A percentile compares a stretch with the other conserved stretches of the same genome.
phyloP scores from a whole-genome alignment of 2,888 invertebrate genomes.

The Lycophotia porphyrea region DNA sequence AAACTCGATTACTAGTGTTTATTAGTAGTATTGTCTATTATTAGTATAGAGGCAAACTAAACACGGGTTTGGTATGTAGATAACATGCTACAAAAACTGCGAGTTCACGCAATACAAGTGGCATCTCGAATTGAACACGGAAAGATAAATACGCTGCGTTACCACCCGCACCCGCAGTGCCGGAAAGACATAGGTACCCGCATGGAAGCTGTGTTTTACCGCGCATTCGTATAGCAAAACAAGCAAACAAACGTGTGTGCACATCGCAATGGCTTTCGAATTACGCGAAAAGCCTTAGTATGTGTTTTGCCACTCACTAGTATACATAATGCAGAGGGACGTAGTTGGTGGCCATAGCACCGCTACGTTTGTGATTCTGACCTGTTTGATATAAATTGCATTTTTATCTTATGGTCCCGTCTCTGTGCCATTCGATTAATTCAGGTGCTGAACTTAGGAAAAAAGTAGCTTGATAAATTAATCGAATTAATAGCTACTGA shows the following conservation, averaged over 20 bases:
- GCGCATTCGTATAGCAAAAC: neutral
- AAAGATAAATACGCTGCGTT: neutral
- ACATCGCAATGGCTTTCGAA: constrained; percentile 6
- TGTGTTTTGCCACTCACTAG: neutral
- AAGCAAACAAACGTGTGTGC: constrained; percentile 5
- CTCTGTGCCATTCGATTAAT: neutral
- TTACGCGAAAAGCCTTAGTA: neutral
- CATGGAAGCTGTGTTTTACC: neutral
- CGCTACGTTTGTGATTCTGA: neutral
- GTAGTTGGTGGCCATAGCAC: neutral
- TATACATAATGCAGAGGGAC: neutral
- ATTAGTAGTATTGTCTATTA: too few species aligned
- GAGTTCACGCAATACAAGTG: neutral
- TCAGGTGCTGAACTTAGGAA: neutral
- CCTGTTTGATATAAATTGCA: constrained; percentile 1
- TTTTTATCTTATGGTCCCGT: neutral
- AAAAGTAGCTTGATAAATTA: neutral
- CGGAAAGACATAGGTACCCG: neutral
- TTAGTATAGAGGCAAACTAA: neutral
- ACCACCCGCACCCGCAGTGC: neutral
- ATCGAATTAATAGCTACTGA: neutral
- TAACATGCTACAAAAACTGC: neutral
- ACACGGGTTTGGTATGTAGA: neutral
- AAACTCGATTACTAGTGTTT: neutral
- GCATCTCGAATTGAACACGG: neutral